These are phyloP conservation scores for Catamblyrhynchus diadema DNA, from an alignment of 2,797 vertebrate species.

Conservation along the genomic window DNA sequence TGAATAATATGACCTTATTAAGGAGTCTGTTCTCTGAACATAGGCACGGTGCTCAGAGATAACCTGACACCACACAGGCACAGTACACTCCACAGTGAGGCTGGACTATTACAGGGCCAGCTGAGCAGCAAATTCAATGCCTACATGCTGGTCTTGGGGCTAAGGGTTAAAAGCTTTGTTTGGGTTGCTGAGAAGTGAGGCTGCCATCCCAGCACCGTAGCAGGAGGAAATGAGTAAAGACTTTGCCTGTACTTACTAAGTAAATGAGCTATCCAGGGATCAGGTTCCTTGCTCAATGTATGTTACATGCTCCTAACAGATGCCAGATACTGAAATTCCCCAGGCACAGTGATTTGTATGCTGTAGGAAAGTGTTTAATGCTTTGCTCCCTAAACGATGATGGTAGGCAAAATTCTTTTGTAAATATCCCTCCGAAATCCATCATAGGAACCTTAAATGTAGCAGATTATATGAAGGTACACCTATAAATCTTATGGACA, in stretches of 20 bases:
- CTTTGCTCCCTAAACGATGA: not conserved
- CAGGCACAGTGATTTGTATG: not conserved
- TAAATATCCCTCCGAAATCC: not conserved
- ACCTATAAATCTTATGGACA: not conserved
- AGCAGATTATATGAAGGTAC: not conserved
- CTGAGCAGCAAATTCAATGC: not conserved
- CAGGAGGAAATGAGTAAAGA: not conserved
- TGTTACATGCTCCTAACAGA: not conserved
- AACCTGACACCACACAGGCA: not conserved
- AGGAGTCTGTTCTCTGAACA: not conserved
- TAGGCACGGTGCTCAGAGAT: not conserved
- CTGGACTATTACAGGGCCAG: not conserved
- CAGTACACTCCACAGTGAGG: accelerated
- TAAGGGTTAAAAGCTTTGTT: not conserved
- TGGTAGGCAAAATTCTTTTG: not conserved
- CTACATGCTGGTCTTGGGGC: accelerated
- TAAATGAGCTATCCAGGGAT: not conserved
- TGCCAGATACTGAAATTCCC: not conserved
- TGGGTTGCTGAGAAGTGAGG: not conserved
- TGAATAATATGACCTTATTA: not conserved
- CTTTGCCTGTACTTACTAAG: not conserved
- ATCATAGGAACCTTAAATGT: not conserved
- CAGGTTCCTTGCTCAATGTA: not conserved
- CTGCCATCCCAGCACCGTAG: not conserved
- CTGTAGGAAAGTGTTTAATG: not conserved